phyloP scores from a whole-genome alignment of 2,888 invertebrate species.

The Augiades crinisus region DNA sequence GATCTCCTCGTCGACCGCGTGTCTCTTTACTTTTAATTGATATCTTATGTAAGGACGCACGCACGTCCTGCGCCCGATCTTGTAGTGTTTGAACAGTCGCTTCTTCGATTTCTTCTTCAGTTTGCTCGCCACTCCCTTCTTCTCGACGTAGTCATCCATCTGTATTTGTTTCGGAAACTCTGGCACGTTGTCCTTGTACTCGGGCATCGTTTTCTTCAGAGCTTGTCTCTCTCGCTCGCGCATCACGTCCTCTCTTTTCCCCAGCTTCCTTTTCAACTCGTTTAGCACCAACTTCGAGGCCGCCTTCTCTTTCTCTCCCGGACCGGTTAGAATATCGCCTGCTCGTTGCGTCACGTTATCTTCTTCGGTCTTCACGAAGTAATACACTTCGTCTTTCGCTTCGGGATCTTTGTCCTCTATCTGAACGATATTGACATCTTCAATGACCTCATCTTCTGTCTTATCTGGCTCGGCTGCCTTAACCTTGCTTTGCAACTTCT shows the following conservation, averaged over 20 bases:
- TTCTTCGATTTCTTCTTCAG: slow-evolving; percentile 33
- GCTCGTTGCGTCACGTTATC: slow-evolving; percentile 44
- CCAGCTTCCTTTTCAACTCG: slow-evolving; percentile 67
- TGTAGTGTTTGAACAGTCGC: slow-evolving; percentile 42
- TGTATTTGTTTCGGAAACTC: slow-evolving; percentile 72
- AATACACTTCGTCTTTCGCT: slow-evolving; percentile 71
- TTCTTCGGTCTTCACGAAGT: slow-evolving; percentile 67
- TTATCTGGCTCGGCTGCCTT: slow-evolving; percentile 24
- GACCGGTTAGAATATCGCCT: slow-evolving; percentile 58
- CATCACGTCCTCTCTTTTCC: slow-evolving; percentile 73
- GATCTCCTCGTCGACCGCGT: slow-evolving; percentile 39
- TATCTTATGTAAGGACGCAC: slow-evolving; percentile 36
- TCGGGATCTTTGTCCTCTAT: slow-evolving; percentile 63
- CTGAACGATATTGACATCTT: slow-evolving; percentile 44
- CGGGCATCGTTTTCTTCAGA: slow-evolving; percentile 71
- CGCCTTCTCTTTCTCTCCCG: slow-evolving; percentile 65
- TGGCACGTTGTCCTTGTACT: slow-evolving; percentile 52
- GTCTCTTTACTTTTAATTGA: slow-evolving; percentile 42
- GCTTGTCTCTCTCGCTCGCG: slow-evolving; percentile 73
- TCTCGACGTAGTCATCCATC: slow-evolving; percentile 49
- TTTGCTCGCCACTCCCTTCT: slow-evolving; percentile 59
- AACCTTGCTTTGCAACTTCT: slow-evolving; percentile 57
- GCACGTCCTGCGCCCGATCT: slow-evolving; percentile 33
- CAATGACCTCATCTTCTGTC: slow-evolving; percentile 37
- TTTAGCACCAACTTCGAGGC: slow-evolving; percentile 60